phyloP scores from a whole-genome alignment of 2,797 vertebrate genomes.

The Emys orbicularis region DNA sequence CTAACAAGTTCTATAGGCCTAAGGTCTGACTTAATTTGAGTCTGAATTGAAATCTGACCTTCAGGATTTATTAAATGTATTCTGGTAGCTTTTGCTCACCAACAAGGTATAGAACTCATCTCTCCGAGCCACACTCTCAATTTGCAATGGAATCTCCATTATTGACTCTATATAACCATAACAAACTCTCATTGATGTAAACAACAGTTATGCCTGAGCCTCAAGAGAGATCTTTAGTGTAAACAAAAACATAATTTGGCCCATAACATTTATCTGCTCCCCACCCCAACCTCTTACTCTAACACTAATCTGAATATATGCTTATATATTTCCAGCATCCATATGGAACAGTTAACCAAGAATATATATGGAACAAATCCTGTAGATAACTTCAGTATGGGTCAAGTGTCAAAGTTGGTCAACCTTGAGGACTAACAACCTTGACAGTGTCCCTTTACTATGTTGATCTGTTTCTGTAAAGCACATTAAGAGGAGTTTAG shows the following conservation, averaged over 20 bases:
- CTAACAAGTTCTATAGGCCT: not conserved
- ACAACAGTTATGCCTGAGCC: not conserved
- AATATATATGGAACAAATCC: slow-evolving; percentile 25
- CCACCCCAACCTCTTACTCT: not conserved
- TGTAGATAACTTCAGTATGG: slow-evolving; percentile 1
- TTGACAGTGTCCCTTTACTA: slow-evolving; percentile 67
- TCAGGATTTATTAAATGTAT: accelerated
- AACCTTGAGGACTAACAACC: slow-evolving; percentile 65
- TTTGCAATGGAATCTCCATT: not conserved
- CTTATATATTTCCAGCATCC: not conserved
- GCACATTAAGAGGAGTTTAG: slow-evolving; percentile 71
- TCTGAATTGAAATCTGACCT: not conserved
- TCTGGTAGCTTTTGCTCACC: not conserved
- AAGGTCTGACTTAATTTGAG: not conserved
- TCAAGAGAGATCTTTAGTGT: not conserved
- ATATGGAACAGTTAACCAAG: not conserved
- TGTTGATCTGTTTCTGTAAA: slow-evolving; percentile 76
- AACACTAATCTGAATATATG: not conserved
- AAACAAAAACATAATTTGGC: not conserved
- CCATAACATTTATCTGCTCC: not conserved
- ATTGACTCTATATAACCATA: not conserved
- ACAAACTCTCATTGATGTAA: not conserved
- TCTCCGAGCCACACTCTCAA: not conserved
- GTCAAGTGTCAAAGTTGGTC: slow-evolving; percentile 63
- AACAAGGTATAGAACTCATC: not conserved